These are phyloP conservation scores for Pristionchus fissidentatus DNA, from an alignment of 2,888 invertebrate genomes.

Conservation along the genomic window DNA sequence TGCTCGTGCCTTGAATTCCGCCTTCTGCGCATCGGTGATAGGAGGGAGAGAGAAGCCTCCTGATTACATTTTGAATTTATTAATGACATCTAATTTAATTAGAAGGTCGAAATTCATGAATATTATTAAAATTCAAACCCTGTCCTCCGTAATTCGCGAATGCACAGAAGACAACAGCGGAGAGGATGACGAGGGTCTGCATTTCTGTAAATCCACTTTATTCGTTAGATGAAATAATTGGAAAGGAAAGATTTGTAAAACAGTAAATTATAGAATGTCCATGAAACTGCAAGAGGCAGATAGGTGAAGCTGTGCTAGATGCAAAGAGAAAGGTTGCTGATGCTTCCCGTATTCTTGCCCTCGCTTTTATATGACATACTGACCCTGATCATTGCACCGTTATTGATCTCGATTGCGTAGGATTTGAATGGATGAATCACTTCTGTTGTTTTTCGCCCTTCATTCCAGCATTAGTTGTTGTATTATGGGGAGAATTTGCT, in stretches of 20 bases:
- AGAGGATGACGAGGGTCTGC: constrained; percentile 14
- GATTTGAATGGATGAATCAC: no score
- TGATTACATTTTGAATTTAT: neutral
- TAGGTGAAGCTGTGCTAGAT: neutral
- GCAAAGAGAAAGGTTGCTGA: neutral
- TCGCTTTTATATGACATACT: neutral
- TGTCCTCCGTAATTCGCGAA: neutral
- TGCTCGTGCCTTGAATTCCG: neutral
- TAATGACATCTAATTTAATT: neutral
- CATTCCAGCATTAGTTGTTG: no score
- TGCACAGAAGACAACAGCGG: neutral
- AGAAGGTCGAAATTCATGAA: no score
- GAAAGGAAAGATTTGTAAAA: neutral
- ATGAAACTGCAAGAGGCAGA: neutral
- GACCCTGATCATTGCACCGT: constrained; percentile 29
- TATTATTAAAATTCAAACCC: neutral
- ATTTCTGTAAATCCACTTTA: constrained; percentile 6
- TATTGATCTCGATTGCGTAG: no score
- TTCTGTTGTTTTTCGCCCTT: no score
- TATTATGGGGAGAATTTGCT: no score
- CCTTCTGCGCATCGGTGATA: neutral
- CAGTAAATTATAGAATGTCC: neutral
- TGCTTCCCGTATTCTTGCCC: neutral
- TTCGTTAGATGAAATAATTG: constrained; percentile 17
- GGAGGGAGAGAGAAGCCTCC: neutral